Evolutionary conservation across 2,888 invertebrate species (phyloP), one percentile per base, ranked within the genome.

Genomic region (Orthonevra nobilis): DNA sequence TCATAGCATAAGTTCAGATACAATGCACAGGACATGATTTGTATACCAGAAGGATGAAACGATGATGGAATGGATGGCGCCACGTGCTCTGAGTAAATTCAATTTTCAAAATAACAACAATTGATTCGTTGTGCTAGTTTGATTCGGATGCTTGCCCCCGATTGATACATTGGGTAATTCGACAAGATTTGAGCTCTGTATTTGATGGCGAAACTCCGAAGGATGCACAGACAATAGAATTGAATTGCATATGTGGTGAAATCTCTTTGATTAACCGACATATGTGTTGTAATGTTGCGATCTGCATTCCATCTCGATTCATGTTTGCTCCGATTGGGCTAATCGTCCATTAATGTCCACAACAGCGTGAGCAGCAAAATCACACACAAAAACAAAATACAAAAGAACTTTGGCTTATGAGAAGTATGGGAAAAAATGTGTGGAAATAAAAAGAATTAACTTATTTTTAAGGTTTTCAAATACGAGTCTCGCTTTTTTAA

Each of bases 71-170:
- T 23, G 20, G 48, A 7, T 34, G 58, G 42, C 63, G 75, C 70
- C 77, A 77, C 77, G 77, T 77, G 77, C 34, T 58, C 44, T 23
- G 10, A 36, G 46, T 44, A 58, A 56, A 75, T 72, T 72, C 72
- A 72, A 77, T 77, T 77, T 70, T 17, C 19, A 54, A 52, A 64
- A 77, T 52, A 46, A 70, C 38, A 77, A 70, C 64, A 70, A 70
- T 64, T 52, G 54, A 72, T 72, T 77, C 46, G 52, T 19, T 64
- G 38, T 50, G n/a, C n/a, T n/a, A 60, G 30, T 42, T 58, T 61
- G 30, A 74, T 42, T 60, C 40, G 26, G 42, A 42, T 30, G 32
- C 15, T 58, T 68, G 7, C 15, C 36, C 34, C 34, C 23, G 40
- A 48, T 56, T 32, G 40, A n/a, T 48, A 56, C 40, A 50, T 36